Evolutionary conservation across 2,888 invertebrate genomes (phyloP).

Genomic region (Lasius platythorax): DNA sequence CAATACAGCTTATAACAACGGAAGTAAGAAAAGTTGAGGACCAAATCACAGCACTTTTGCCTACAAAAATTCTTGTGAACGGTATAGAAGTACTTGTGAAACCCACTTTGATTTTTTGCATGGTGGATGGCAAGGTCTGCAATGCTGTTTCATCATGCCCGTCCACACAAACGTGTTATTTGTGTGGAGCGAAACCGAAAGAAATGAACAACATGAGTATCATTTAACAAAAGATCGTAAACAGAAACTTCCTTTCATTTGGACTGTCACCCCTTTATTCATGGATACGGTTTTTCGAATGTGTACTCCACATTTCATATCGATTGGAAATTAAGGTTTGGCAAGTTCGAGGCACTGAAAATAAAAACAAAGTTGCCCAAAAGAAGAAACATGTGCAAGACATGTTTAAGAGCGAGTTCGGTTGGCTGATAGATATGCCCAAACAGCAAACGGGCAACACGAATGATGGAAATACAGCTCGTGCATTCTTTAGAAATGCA

Average conservation of each 20-base stretch:
- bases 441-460: slow-evolving; percentile 14
- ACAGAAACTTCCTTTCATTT: slow-evolving; percentile 18
- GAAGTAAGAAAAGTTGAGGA: slow-evolving; percentile 17
- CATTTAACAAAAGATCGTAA: neutral
- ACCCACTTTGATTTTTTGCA: slow-evolving; percentile 20
- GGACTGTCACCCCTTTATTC: slow-evolving; percentile 44
- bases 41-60: slow-evolving; percentile 4
- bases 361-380: slow-evolving; percentile 15
- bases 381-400: slow-evolving; percentile 24
- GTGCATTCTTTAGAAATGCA: slow-evolving; percentile 48
- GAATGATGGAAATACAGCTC: slow-evolving; percentile 49
- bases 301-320: slow-evolving; percentile 40
- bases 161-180: slow-evolving; percentile 5
- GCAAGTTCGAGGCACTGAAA: slow-evolving; percentile 4
- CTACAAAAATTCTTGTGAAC: slow-evolving; percentile 16
- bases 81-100: slow-evolving; percentile 26
- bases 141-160: slow-evolving; percentile 22
- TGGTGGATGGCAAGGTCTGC: slow-evolving; percentile 43
- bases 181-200: slow-evolving; percentile 41
- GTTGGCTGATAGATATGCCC: slow-evolving; percentile 32
- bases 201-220: slow-evolving; percentile 40
- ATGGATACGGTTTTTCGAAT: slow-evolving; percentile 49
- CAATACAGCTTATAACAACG: neutral
- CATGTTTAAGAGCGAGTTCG: slow-evolving; percentile 14
- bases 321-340: slow-evolving; percentile 13